These are phyloP conservation scores for Meloidogyne exigua DNA, from an alignment of 1,140 invertebrate species.

Conservation along the genomic window DNA sequence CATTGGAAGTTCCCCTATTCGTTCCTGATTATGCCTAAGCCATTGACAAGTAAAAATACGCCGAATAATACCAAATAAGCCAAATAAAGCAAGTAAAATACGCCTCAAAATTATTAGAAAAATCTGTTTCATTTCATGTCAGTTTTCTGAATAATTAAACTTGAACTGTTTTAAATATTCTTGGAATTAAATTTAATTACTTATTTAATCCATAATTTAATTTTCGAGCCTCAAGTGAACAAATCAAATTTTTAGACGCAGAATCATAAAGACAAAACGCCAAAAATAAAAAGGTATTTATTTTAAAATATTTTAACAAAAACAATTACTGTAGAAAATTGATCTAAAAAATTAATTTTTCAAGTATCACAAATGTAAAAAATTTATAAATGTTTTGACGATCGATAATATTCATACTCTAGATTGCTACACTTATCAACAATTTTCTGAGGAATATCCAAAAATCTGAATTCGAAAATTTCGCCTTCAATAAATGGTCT, in stretches of 20 bases:
- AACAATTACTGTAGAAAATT: no score
- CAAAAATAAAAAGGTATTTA: no score
- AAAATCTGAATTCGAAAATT: not conserved
- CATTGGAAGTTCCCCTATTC: conserved; percentile 18
- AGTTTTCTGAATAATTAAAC: not conserved
- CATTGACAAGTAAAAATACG: conserved; percentile 17
- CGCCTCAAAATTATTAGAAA: not conserved
- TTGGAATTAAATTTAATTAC: no score
- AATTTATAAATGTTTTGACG: not conserved
- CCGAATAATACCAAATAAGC: not conserved
- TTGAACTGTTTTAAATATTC: not conserved
- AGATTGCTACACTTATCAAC: not conserved
- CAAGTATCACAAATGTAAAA: not conserved
- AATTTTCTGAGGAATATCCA: not conserved
- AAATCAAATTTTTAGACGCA: no score
- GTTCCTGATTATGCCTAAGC: not conserved
- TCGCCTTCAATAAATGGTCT: not conserved
- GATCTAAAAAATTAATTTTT: no score
- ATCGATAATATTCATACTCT: not conserved
- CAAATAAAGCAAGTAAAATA: not conserved
- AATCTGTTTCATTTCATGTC: not conserved
- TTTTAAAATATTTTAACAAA: no score
- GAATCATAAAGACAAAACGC: no score
- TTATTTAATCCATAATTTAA: no score
- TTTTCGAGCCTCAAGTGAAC: no score